Evolutionary conservation across 2,113 vertebrate genomes (phyloP).

Genomic region (Camelus dromedarius): DNA sequence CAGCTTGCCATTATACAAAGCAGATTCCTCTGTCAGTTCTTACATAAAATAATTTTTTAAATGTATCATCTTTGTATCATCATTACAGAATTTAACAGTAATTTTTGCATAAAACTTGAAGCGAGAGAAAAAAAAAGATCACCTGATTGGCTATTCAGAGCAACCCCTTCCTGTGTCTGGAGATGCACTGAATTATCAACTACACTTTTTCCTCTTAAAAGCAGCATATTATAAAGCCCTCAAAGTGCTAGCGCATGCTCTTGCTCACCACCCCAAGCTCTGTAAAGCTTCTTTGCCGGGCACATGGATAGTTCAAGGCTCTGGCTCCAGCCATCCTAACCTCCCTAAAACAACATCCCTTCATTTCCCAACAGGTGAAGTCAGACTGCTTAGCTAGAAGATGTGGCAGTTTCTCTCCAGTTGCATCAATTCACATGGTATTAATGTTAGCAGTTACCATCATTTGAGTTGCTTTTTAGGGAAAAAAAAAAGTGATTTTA

Average conservation of each 20-base stretch:
- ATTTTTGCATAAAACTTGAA: slow-evolving; percentile 86
- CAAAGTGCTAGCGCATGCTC: slow-evolving; percentile 55
- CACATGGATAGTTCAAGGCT: not conserved
- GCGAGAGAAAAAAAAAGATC: slow-evolving; percentile 79
- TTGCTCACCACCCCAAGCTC: slow-evolving; percentile 34
- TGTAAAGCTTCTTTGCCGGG: not conserved
- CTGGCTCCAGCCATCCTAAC: not conserved
- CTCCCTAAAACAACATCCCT: slow-evolving; percentile 61
- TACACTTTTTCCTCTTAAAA: slow-evolving; percentile 10
- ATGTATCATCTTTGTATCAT: slow-evolving; percentile 77
- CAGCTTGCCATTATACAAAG: slow-evolving; percentile 87
- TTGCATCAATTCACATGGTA: not conserved
- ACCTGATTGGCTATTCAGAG: slow-evolving; percentile 84
- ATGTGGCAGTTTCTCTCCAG: not conserved
- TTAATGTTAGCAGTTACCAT: slow-evolving; percentile 48
- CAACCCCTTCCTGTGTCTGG: slow-evolving; percentile 73
- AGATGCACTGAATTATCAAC: not conserved
- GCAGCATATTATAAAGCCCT: slow-evolving; percentile 62
- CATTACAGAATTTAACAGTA: slow-evolving; percentile 76
- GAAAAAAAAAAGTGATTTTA: slow-evolving; percentile 11
- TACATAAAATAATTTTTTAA: slow-evolving; percentile 86
- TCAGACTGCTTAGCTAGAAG: not conserved
- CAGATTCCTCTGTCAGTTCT: slow-evolving; percentile 87
- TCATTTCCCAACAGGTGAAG: slow-evolving; percentile 10
- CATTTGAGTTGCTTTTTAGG: not conserved